Conservation (phyloP, 2,797 vertebrate species). For the Sylvilagus floridanus region DNA sequence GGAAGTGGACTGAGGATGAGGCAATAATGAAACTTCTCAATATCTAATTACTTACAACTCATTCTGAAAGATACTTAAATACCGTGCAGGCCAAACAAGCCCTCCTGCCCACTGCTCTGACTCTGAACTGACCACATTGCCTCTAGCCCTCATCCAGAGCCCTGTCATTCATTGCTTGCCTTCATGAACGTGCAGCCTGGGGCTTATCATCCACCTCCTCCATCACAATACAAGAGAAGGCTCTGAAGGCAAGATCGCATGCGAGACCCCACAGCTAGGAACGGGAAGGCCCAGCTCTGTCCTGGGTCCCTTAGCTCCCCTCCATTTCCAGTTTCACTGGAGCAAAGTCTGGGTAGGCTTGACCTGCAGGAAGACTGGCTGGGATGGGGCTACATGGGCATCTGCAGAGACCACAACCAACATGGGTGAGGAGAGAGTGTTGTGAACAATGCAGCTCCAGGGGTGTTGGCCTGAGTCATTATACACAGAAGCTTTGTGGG, state of each 20-base stretch:
- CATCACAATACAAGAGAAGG: background rate
- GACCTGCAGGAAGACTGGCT: background rate
- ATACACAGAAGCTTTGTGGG: background rate
- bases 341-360: background rate
- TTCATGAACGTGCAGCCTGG: background rate
- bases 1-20: background rate
- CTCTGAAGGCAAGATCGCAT: background rate
- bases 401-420: background rate
- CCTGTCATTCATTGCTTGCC: background rate
- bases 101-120: background rate
- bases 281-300: background rate
- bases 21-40: background rate
- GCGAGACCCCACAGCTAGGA: background rate
- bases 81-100: background rate
- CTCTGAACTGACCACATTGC: background rate
- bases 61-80: background rate
- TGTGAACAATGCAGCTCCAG: background rate
- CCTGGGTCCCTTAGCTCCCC: background rate
- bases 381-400: background rate
- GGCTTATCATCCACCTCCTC: background rate
- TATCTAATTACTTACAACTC: constrained; percentile 3
- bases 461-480: background rate
- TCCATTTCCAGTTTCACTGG: background rate
- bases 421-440: background rate
- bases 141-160: background rate